Evolutionary conservation across 1,140 invertebrate genomes (phyloP), one percentile per base, ranked within the genome.

Genomic region (Saxidomus purpurata): DNA sequence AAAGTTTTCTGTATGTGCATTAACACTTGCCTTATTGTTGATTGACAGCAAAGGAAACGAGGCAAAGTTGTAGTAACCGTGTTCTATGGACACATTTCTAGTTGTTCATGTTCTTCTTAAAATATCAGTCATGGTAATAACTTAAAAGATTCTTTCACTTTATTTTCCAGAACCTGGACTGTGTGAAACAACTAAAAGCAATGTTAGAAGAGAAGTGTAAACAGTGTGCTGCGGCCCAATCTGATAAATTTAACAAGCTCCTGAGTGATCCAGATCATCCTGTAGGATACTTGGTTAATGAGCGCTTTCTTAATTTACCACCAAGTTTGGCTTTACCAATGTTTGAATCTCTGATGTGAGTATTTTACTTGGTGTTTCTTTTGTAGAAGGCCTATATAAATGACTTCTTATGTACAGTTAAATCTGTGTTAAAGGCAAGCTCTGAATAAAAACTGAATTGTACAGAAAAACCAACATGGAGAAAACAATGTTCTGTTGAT

Each of bases 271-370:
- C 80, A 31, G 80, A 84, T 59, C 67, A 84, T 25, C 87, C 83
- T 59, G 59, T 89, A 36, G 87, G 87, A 31, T 89, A 89, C 43
- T 69, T 89, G 69, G 59, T 89, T 80, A 89, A 74, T 67, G 87
- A 89, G 63, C 80, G 87, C 67, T 89, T 83, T 77, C 49, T 89
- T n/a, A 89, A 89, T 36, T 38, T 89, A n/a, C 87, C 87, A 15
- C 87, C 87, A 13, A 84, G 22, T 25, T 52, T 89, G 79, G 69
- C 87, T 22, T 69, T 89, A 19, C 87, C 87, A 55, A 76, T 89
- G 81, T 89, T 89, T 76, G 87, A 89, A 25, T 74, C 87, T 28
- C 52, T 89, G 1, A 49, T 89, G 87, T 89, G 49, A 89, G 87
- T 84, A 13, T 36, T 25, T 4, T 11, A 49, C 47, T 49, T 11